Base-by-base conservation (phyloP, 2,797 vertebrate genomes). In the Poeciliopsis turneri region DNA sequence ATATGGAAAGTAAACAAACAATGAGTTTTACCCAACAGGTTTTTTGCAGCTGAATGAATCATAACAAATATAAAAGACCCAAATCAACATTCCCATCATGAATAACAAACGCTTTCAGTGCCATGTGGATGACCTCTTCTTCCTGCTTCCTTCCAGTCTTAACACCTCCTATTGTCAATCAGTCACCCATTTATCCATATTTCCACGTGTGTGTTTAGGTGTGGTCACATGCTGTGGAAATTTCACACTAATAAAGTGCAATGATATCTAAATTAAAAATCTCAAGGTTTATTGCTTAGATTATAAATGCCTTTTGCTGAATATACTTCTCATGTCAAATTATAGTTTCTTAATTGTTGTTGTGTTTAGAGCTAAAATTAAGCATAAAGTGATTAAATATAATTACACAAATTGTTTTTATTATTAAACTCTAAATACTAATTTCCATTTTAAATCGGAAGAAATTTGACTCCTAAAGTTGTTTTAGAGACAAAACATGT, bases 121-220 rank as follows among this genome's bases (percentile, higher is more conserved):
- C 7, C 30, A 20, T 20, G 71, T 39, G 33, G 47, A 20, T 20
- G 11, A 77, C 30, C 11, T n/a, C 0, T 39, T 47, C 79, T 41
- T 57, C 20, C 53, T 53, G 2, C 36, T 33, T 79, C 43, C 33
- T 51, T 76, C 47, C 5, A 43, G 47, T 1, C n/a, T 25, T 20
- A 18, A 23, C 75, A 51, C 47, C 4, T 18, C 43, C 25, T 12
- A 43, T 39, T 76, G 57, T 49, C 10, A 72, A n/a, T 11, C 30
- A 16, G 25, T 81, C 53, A 23, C 4, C 39, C 61, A 7, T 68
- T 55, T 78, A 23, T 43, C 49, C 46, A 16, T 79, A n/a, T 82
- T 81, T 76, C 49, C 55, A 75, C n/a, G 16, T 2, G n/a, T 39
- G 10, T 57, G 55, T 47, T 10, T 47, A 74, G 85, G 85, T 82